These are phyloP conservation scores for Nettapus auritus DNA, from an alignment of 2,113 vertebrate genomes.

Conservation along the genomic window DNA sequence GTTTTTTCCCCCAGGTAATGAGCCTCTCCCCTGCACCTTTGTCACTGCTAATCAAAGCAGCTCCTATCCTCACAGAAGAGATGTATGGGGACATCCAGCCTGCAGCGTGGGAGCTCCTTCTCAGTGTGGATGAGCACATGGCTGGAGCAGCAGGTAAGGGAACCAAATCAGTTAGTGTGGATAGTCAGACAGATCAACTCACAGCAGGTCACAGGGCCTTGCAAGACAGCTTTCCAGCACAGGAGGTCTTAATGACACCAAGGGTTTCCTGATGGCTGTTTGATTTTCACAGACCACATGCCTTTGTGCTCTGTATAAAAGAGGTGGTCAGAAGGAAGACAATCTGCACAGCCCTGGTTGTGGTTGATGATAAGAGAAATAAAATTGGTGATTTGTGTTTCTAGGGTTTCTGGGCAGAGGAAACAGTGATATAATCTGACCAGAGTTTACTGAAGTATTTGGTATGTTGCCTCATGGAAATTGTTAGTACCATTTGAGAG, in stretches of 20 bases:
- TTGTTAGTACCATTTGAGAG: background rate
- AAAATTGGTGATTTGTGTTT: background rate
- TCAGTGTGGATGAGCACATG: conserved; percentile 98
- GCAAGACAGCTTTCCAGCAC: background rate
- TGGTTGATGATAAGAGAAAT: background rate
- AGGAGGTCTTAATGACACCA: background rate
- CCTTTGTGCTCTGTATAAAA: background rate
- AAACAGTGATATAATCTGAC: background rate
- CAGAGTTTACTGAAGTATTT: background rate
- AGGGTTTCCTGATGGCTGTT: background rate
- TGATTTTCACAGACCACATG: background rate
- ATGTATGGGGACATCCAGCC: conserved; percentile 98
- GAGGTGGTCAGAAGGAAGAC: background rate
- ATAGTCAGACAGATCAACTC: background rate
- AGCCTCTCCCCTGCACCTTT: conserved; percentile 94
- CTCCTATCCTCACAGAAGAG: conserved; percentile 93
- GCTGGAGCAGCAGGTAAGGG: conserved; percentile 92
- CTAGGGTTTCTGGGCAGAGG: background rate
- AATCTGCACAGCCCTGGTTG: background rate
- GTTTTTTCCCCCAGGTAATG: conserved; percentile 85
- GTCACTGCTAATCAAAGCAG: conserved; percentile 95
- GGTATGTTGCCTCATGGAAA: background rate
- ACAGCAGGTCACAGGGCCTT: background rate
- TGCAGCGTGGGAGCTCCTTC: conserved; percentile 95
- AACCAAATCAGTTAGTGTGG: background rate